These are phyloP conservation scores for Drosophila gaucha DNA, from an alignment of 2,888 invertebrate species.

Conservation along the genomic window DNA sequence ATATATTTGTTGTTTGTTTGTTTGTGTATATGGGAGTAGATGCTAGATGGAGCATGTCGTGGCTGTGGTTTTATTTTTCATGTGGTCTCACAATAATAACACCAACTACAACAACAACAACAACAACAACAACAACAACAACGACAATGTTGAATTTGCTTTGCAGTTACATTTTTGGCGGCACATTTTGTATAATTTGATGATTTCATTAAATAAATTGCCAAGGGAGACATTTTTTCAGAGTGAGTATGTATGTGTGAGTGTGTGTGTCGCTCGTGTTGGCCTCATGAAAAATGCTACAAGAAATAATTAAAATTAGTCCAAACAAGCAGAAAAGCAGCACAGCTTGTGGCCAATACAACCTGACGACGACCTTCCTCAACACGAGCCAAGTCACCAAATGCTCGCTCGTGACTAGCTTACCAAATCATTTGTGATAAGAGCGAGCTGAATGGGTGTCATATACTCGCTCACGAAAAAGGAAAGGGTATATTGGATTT, in stretches of 20 bases:
- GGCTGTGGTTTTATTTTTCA: slow-evolving; percentile 66
- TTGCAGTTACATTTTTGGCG: slow-evolving; percentile 60
- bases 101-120: slow-evolving; percentile 19
- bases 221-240: slow-evolving; percentile 5
- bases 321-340: slow-evolving; percentile 9
- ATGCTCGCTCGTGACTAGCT: slow-evolving; percentile 15
- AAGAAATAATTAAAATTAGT: slow-evolving; percentile 66
- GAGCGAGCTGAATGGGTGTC: slow-evolving; percentile 15
- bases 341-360: slow-evolving; percentile 20
- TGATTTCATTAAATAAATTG: slow-evolving; percentile 77
- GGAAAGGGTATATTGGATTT: too few species aligned
- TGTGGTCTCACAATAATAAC: slow-evolving; percentile 42
- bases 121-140: not conserved
- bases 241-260: slow-evolving; percentile 3
- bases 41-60: slow-evolving; percentile 38
- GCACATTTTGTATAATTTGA: slow-evolving; percentile 73
- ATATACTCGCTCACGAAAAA: too few species aligned
- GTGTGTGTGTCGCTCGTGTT: slow-evolving; percentile 21
- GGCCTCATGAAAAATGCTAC: slow-evolving; percentile 35
- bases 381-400: slow-evolving; percentile 2
- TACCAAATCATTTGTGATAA: slow-evolving; percentile 19
- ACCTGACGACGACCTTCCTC: slow-evolving; percentile 22
- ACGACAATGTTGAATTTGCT: slow-evolving; percentile 46
- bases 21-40: slow-evolving; percentile 6
- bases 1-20: not conserved